phyloP scores from a whole-genome alignment of 2,113 vertebrate species.

The Fregetta grallaria region DNA sequence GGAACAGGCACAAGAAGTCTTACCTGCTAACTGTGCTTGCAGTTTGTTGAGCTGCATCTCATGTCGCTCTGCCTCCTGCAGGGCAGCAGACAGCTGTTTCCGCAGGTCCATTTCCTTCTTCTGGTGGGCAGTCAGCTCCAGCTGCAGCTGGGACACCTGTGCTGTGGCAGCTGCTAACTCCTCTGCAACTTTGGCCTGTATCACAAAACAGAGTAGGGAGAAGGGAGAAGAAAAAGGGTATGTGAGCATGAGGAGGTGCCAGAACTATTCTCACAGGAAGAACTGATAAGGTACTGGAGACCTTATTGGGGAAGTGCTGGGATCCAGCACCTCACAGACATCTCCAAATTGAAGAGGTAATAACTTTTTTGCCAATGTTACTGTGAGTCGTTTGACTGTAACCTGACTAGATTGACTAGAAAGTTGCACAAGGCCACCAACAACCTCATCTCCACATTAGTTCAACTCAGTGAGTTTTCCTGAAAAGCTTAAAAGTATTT shows the following conservation, averaged over 20 bases:
- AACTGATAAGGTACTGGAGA: not conserved
- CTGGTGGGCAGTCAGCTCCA: slow-evolving; percentile 84
- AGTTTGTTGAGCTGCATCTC: slow-evolving; percentile 67
- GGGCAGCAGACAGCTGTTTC: slow-evolving; percentile 75
- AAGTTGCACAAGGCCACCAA: not conserved
- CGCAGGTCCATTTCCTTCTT: slow-evolving; percentile 84
- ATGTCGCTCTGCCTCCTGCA: slow-evolving; percentile 79
- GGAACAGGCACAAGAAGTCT: not conserved
- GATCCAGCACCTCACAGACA: not conserved
- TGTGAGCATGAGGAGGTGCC: not conserved
- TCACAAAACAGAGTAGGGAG: not conserved
- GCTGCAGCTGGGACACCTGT: slow-evolving; percentile 86
- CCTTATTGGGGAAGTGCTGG: not conserved
- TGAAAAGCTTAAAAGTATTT: not conserved
- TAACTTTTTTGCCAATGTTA: not conserved
- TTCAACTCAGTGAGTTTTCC: not conserved
- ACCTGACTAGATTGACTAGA: not conserved
- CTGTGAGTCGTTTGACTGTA: not conserved
- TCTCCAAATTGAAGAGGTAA: not conserved
- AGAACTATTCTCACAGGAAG: not conserved
- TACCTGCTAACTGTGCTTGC: slow-evolving; percentile 84
- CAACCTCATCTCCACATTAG: not conserved
- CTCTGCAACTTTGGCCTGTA: slow-evolving; percentile 86
- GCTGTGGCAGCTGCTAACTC: slow-evolving; percentile 84
- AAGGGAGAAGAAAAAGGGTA: not conserved